Percentiles rank a stretch among this genome's conserved stretches.
phyloP scores from a whole-genome alignment of 2,113 vertebrate species.

The Alouatta palliata region DNA sequence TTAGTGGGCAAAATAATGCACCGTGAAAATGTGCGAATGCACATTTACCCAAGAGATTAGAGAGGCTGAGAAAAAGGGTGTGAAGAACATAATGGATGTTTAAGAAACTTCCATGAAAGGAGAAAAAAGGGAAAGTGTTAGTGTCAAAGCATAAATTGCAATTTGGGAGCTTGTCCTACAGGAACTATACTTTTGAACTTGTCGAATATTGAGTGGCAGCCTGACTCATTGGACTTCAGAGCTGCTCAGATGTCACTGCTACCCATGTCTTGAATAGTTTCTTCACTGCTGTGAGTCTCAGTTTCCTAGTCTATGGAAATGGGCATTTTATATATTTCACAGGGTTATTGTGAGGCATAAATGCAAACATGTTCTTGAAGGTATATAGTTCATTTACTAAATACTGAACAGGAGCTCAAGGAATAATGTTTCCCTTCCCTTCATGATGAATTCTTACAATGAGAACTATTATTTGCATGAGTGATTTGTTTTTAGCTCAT shows the following conservation, averaged over 20 bases:
- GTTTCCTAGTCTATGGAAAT: neutral
- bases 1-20: conserved; percentile 63
- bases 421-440: neutral
- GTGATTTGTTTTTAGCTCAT: neutral
- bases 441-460: neutral
- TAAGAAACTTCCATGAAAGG: conserved; percentile 61
- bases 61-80: conserved; percentile 64
- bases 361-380: neutral
- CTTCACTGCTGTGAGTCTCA: neutral
- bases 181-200: conserved; percentile 38
- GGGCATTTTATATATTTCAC: neutral
- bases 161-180: neutral
- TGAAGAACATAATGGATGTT: conserved; percentile 61
- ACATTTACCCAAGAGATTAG: conserved; percentile 70
- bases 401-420: neutral
- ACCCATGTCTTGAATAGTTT: neutral
- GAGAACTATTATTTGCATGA: neutral
- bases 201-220: neutral
- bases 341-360: neutral
- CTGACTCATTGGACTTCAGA: neutral
- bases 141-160: conserved; percentile 37
- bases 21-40: conserved; percentile 54
- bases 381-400: neutral
- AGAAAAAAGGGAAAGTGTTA: neutral
- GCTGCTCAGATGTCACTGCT: neutral